phyloP scores from a whole-genome alignment of 2,888 invertebrate species.

The Odontocolon sp. region DNA sequence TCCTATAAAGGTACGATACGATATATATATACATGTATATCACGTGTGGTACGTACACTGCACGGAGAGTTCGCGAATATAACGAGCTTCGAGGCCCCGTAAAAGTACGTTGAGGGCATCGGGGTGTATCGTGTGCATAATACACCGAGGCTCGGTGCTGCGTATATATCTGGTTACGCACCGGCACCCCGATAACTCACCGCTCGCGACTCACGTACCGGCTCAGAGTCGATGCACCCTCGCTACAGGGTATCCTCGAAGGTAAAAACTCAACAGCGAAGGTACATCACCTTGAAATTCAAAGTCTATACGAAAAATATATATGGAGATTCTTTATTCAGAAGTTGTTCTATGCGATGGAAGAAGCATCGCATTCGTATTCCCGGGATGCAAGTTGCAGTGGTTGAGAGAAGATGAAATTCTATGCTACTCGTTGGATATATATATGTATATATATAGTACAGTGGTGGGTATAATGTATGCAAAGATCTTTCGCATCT shows the following conservation, averaged over 20 bases:
- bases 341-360: no score
- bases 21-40: no score
- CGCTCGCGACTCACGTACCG: conserved; percentile 26
- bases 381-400: no score
- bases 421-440: background rate
- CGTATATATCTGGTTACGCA: conserved; percentile 56
- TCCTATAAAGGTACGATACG: no score
- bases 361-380: no score
- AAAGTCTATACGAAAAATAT: no score
- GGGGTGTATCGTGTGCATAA: conserved; percentile 48
- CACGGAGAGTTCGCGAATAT: conserved; percentile 22
- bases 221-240: conserved; percentile 9
- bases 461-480: conserved; percentile 36
- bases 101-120: conserved; percentile 58
- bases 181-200: conserved; percentile 55
- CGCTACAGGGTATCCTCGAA: background rate
- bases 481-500: conserved; percentile 55
- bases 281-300: background rate
- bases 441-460: no score
- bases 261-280: background rate
- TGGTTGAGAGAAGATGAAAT: background rate
- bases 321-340: background rate
- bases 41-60: background rate
- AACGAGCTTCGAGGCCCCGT: conserved; percentile 42
- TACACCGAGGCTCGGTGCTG: conserved; percentile 11